phyloP scores from a whole-genome alignment of 2,113 vertebrate species.

The Tympanuchus pallidicinctus region DNA sequence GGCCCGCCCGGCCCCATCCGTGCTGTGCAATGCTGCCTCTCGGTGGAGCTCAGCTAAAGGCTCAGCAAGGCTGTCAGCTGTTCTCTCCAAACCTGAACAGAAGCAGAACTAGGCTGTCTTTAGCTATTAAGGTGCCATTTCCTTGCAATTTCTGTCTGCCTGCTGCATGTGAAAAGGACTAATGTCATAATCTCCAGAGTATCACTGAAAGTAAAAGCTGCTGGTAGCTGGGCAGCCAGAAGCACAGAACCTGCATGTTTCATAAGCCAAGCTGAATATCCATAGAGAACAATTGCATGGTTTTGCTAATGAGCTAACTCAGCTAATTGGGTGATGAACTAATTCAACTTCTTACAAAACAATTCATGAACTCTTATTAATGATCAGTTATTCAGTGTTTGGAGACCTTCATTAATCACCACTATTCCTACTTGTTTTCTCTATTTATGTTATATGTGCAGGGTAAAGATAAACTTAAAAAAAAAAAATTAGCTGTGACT shows the following conservation, averaged over 20 bases:
- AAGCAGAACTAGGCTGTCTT: not conserved
- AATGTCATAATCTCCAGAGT: not conserved
- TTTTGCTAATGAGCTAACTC: conserved; percentile 23
- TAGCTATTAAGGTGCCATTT: not conserved
- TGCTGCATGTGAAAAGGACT: not conserved
- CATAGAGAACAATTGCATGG: not conserved
- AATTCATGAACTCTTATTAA: not conserved
- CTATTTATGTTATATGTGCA: not conserved
- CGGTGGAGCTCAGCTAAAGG: not conserved
- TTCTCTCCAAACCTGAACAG: not conserved
- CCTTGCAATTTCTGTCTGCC: not conserved
- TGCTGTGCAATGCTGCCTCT: not conserved
- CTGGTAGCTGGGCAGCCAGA: not conserved
- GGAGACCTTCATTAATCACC: conserved; percentile 17
- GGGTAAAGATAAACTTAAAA: not conserved
- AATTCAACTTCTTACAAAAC: conserved; percentile 26
- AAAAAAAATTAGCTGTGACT: not conserved
- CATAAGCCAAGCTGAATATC: not conserved
- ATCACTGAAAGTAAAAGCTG: not conserved
- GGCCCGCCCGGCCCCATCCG: not conserved
- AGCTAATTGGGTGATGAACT: conserved; percentile 17
- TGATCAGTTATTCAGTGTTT: not conserved
- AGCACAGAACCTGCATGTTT: not conserved
- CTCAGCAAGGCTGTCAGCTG: not conserved
- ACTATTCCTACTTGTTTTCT: not conserved